Evolutionary conservation across 2,888 invertebrate genomes (phyloP).

Genomic region (Phengaris arion): DNA sequence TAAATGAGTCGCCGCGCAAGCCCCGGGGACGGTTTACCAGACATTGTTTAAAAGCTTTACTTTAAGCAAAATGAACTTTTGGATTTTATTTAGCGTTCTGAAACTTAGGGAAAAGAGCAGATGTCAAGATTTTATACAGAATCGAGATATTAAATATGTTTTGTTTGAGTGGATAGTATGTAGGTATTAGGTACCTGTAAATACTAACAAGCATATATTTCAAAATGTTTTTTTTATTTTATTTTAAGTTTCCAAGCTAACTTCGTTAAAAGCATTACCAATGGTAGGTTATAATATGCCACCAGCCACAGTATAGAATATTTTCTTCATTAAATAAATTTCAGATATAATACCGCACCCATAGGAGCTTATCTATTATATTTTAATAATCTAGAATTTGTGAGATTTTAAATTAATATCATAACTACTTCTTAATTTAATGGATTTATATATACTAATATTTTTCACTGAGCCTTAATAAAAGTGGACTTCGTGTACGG

Average conservation of each 20-base stretch:
- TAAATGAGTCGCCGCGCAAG: neutral
- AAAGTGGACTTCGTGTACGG: neutral
- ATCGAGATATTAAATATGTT: neutral
- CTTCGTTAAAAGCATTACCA: no score
- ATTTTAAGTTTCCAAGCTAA: no score
- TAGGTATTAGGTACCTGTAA: neutral
- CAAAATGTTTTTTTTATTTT: neutral
- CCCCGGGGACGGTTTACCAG: slow-evolving; percentile 10
- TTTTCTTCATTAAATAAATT: no score
- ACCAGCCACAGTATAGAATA: no score
- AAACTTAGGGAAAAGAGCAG: neutral
- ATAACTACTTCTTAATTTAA: no score
- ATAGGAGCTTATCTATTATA: no score
- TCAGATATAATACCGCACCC: no score
- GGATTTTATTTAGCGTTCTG: neutral
- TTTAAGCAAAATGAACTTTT: slow-evolving; percentile 1
- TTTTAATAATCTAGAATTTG: no score
- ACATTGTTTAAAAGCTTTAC: slow-evolving; percentile 18
- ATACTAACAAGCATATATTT: neutral
- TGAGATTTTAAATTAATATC: neutral
- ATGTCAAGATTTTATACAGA: neutral
- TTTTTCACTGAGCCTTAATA: no score
- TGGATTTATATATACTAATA: no score
- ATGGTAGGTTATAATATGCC: no score
- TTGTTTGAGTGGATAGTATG: neutral